phyloP scores from a whole-genome alignment of 2,888 invertebrate genomes.

The Synergus itoensis region DNA sequence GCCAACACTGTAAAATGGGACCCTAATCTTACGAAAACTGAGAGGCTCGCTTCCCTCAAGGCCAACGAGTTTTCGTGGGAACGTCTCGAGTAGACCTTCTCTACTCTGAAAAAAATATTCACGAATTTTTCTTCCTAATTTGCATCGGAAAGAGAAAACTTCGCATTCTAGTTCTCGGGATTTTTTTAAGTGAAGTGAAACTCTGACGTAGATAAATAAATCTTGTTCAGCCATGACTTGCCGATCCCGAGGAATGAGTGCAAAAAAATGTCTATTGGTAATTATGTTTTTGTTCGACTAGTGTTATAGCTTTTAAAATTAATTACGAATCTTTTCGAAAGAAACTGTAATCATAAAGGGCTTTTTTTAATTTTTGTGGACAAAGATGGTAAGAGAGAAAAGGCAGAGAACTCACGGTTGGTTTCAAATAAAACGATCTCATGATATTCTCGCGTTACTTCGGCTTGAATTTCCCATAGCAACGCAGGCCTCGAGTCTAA shows the following conservation, averaged over 20 bases:
- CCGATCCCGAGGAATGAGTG: neutral
- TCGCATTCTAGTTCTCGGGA: neutral
- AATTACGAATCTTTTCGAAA: neutral
- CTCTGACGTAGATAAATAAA: slow-evolving; percentile 5
- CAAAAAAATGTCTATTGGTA: neutral
- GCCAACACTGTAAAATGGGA: neutral
- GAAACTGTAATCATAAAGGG: neutral
- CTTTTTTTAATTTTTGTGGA: neutral
- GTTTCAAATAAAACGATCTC: slow-evolving; percentile 1
- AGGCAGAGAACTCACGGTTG: slow-evolving; percentile 24
- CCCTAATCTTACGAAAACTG: neutral
- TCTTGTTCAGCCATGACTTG: neutral
- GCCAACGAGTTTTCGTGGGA: slow-evolving; percentile 66
- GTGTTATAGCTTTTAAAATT: neutral
- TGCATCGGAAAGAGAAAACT: neutral
- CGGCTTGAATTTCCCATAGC: slow-evolving; percentile 57
- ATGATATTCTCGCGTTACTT: slow-evolving; percentile 56
- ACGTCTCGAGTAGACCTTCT: slow-evolving; percentile 41
- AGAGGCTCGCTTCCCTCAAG: slow-evolving; percentile 58
- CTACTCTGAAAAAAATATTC: neutral
- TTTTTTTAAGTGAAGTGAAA: neutral
- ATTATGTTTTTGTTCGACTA: neutral
- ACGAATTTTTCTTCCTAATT: neutral
- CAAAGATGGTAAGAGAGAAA: slow-evolving; percentile 33
- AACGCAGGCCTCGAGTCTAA: slow-evolving; percentile 44